Conservation (phyloP, 2,797 vertebrate genomes). For the Oryzias sinensis region DNA sequence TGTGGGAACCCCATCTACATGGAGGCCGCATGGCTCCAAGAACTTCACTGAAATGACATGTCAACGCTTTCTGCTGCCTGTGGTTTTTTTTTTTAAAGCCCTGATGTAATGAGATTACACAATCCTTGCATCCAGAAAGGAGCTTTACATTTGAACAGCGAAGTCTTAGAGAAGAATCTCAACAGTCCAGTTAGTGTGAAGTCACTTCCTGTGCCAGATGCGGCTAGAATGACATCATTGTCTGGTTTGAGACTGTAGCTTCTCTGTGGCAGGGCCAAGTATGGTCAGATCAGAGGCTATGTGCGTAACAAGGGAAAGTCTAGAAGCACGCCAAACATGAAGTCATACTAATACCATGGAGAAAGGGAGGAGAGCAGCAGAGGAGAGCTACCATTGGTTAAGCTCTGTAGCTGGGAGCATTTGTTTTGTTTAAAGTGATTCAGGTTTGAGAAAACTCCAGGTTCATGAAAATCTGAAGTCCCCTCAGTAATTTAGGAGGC, state of each 20-base stretch:
- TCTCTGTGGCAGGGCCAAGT: constrained; percentile 71
- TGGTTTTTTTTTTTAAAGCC: constrained; percentile 3
- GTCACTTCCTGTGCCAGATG: constrained; percentile 66
- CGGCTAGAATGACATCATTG: constrained; percentile 65
- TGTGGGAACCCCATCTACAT: constrained; percentile 41
- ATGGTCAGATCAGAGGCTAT: constrained; percentile 68
- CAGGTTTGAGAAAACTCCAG: constrained; percentile 24
- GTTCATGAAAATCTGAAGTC: constrained; percentile 37
- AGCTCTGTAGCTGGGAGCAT: constrained; percentile 65
- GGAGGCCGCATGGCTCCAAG: neutral
- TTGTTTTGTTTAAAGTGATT: constrained; percentile 65
- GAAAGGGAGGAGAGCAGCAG: constrained; percentile 44
- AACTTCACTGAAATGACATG: constrained; percentile 8
- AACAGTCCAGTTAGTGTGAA: constrained; percentile 46
- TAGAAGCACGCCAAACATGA: constrained; percentile 69
- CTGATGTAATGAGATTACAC: constrained; percentile 40
- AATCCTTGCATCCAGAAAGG: constrained; percentile 24
- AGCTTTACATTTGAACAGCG: constrained; percentile 31
- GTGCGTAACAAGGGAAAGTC: constrained; percentile 67
- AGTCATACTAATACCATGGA: constrained; percentile 66
- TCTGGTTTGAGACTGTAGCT: constrained; percentile 68
- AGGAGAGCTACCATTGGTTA: constrained; percentile 47
- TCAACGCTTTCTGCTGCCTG: constrained; percentile 19
- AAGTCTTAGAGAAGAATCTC: constrained; percentile 36
- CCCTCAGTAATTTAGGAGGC: constrained; percentile 46